Percentiles rank a stretch among this genome's conserved stretches.
phyloP scores from a whole-genome alignment of 2,113 vertebrate genomes.

The Mystacornis crossleyi region DNA sequence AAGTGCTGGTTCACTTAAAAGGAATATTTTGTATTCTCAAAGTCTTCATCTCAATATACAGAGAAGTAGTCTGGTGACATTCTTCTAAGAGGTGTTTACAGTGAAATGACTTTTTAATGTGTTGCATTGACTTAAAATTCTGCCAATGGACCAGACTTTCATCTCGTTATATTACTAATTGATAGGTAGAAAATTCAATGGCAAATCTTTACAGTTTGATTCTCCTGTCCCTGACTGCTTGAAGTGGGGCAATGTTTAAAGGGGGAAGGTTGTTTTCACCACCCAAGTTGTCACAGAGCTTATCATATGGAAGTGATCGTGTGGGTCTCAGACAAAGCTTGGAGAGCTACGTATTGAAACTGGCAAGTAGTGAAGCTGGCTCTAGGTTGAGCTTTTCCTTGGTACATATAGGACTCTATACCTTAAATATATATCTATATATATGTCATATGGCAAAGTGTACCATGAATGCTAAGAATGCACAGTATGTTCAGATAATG shows the following conservation, averaged over 20 bases:
- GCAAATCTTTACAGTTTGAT: background rate
- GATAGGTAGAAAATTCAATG: background rate
- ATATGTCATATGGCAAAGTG: background rate
- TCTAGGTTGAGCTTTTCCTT: background rate
- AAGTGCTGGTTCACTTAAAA: background rate
- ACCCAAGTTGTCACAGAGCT: background rate
- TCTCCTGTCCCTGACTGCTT: background rate
- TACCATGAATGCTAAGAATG: background rate
- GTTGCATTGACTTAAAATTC: background rate
- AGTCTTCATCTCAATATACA: background rate
- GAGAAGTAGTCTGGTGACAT: background rate
- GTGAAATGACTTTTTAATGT: background rate
- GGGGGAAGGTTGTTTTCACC: background rate
- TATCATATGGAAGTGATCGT: background rate
- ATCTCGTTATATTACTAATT: background rate
- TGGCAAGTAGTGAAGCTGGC: background rate
- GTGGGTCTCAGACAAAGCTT: background rate
- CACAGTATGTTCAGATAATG: background rate
- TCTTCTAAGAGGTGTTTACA: background rate
- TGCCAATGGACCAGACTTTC: background rate
- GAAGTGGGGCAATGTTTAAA: background rate
- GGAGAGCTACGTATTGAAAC: fast-evolving
- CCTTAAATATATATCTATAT: background rate
- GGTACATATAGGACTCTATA: background rate
- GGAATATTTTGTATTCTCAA: background rate